Percentiles rank a stretch among this genome's conserved stretches.
phyloP scores from a whole-genome alignment of 2,888 invertebrate species.

The Oligia latruncula region DNA sequence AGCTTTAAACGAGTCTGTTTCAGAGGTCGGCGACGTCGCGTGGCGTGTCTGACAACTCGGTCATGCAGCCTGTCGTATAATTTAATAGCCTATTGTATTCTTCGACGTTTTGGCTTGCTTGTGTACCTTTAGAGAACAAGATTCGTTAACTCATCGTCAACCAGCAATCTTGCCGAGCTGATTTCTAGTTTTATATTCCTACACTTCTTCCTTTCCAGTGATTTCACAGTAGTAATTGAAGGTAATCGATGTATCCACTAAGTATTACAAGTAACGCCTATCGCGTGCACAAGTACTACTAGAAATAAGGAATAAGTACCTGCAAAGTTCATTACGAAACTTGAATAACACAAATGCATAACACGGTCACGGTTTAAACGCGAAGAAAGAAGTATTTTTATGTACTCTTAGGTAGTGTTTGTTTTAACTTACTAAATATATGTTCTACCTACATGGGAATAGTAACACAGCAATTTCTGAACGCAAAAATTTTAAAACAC shows the following conservation, averaged over 20 bases:
- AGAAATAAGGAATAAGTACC: conserved; percentile 68
- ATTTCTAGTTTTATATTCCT: conserved; percentile 51
- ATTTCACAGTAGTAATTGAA: conserved; percentile 51
- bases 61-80: conserved; percentile 75
- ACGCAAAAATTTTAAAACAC: conserved; percentile 9
- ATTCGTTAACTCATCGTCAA: conserved; percentile 46
- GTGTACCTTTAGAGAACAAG: conserved; percentile 37
- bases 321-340: conserved; percentile 74
- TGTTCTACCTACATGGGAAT: conserved; percentile 35
- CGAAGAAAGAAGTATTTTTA: conserved; percentile 67
- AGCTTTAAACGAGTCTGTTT: conserved; percentile 57
- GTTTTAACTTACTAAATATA: conserved; percentile 28
- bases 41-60: conserved; percentile 73
- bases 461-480: conserved; percentile 10
- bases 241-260: conserved; percentile 51
- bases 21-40: conserved; percentile 72
- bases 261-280: conserved; percentile 58
- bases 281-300: conserved; percentile 64
- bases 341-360: conserved; percentile 76
- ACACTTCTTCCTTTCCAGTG: conserved; percentile 46
- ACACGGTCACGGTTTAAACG: conserved; percentile 74
- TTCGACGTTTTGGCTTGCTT: conserved; percentile 55
- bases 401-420: conserved; percentile 54
- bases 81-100: conserved; percentile 81
- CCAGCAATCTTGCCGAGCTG: conserved; percentile 24